Conservation (phyloP, 2,888 invertebrate species). For the Volucella inflata region DNA sequence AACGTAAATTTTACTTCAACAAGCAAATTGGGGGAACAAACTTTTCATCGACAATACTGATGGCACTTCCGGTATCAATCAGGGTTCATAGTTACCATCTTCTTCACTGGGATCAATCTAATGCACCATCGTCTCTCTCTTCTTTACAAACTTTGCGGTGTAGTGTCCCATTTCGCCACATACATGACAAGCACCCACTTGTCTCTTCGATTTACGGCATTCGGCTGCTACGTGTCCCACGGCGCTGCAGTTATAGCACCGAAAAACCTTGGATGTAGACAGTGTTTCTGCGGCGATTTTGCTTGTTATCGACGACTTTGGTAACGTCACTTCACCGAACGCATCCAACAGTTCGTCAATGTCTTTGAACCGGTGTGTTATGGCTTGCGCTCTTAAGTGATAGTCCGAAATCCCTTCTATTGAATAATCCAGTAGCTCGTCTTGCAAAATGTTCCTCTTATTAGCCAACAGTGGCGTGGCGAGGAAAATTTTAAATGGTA, state of each 20-base stretch:
- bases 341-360: slow-evolving; percentile 1
- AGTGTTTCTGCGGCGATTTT: neutral
- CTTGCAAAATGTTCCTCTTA: neutral
- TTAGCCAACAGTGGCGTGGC: too few species aligned
- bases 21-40: slow-evolving; percentile 13
- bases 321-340: neutral
- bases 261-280: neutral
- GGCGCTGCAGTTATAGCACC: neutral
- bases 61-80: slow-evolving; percentile 17
- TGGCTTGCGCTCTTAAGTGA: neutral
- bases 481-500: too few species aligned
- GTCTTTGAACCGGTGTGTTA: neutral
- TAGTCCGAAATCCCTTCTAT: neutral
- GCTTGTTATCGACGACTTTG: too few species aligned
- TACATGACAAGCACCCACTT: too few species aligned
- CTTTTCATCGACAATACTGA: slow-evolving; percentile 22
- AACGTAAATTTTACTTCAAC: slow-evolving; percentile 6
- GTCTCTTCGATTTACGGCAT: too few species aligned
- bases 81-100: slow-evolving; percentile 7
- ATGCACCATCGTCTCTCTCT: slow-evolving; percentile 2
- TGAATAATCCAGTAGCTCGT: neutral
- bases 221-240: too few species aligned
- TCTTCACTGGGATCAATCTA: neutral
- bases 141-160: slow-evolving; percentile 1
- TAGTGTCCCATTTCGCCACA: slow-evolving; percentile 22